Evolutionary conservation across 2,113 vertebrate species (phyloP).

Genomic region (Gavialis gangeticus): DNA sequence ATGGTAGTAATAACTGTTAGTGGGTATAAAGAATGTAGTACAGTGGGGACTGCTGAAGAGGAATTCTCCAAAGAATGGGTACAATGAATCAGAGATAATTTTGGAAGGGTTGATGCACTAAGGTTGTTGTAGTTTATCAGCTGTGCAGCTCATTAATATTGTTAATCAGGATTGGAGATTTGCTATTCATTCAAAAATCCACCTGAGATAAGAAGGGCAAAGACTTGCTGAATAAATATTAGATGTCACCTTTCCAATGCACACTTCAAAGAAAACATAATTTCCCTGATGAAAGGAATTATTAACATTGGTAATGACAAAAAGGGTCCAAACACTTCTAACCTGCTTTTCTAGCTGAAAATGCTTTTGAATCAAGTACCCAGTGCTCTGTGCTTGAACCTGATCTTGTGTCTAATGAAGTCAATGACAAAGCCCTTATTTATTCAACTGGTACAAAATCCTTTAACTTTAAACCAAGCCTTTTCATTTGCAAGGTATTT

Average conservation of each 20-base stretch:
- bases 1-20: neutral
- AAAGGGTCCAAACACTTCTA: neutral
- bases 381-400: neutral
- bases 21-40: neutral
- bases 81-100: neutral
- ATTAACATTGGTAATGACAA: neutral
- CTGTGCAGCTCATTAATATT: slow-evolving; percentile 16
- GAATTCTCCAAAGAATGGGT: fast-evolving
- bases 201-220: neutral
- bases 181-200: neutral
- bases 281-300: neutral
- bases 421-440: neutral
- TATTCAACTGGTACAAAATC: neutral
- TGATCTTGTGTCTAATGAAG: neutral
- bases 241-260: neutral
- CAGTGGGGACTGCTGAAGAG: fast-evolving
- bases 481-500: neutral
- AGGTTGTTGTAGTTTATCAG: neutral
- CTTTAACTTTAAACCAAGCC: neutral
- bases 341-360: neutral
- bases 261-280: neutral
- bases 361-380: neutral
- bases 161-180: neutral
- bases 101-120: neutral
- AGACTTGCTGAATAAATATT: neutral